These are phyloP conservation scores for Mormyrops boulengeri DNA, from an alignment of 2,797 vertebrate species.

Conservation along the genomic window DNA sequence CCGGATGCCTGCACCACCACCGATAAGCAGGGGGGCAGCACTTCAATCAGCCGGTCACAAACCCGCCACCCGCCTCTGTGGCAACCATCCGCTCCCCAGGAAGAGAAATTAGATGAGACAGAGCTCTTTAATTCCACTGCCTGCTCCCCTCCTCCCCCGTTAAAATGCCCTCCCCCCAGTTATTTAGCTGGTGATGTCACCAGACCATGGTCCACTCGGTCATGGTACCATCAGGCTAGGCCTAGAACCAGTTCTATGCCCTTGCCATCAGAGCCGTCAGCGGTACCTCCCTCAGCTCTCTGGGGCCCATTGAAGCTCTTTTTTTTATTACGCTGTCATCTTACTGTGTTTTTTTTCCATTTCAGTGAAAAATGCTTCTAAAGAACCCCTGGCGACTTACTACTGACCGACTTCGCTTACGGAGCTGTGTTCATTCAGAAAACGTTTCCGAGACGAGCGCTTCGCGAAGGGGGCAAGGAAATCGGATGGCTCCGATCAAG, in stretches of 20 bases:
- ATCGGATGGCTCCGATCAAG: background rate
- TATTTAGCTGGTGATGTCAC: constrained; percentile 20
- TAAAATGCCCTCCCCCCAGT: background rate
- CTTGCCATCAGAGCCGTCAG: constrained; percentile 42
- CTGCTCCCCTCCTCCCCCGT: background rate
- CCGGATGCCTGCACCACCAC: constrained; percentile 19
- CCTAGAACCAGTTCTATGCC: constrained; percentile 22
- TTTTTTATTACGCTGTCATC: background rate
- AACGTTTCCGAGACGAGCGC: background rate
- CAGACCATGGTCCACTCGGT: constrained; percentile 14
- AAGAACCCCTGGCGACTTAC: background rate
- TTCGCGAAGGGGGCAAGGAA: background rate
- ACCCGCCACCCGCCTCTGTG: background rate
- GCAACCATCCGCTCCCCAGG: background rate
- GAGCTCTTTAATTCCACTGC: constrained; percentile 23
- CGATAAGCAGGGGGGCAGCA: constrained; percentile 24
- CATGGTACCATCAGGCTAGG: background rate
- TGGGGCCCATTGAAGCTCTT: background rate
- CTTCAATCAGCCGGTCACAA: constrained; percentile 15
- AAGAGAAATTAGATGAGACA: constrained; percentile 29
- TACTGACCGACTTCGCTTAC: background rate
- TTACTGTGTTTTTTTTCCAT: background rate
- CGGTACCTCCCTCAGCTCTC: background rate
- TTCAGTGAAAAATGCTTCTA: background rate
- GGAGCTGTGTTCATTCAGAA: background rate